A percentile compares a stretch with the other conserved stretches of the same genome.
Conservation (phyloP, 1,140 invertebrate genomes). For the Diploscapter pachys region DNA sequence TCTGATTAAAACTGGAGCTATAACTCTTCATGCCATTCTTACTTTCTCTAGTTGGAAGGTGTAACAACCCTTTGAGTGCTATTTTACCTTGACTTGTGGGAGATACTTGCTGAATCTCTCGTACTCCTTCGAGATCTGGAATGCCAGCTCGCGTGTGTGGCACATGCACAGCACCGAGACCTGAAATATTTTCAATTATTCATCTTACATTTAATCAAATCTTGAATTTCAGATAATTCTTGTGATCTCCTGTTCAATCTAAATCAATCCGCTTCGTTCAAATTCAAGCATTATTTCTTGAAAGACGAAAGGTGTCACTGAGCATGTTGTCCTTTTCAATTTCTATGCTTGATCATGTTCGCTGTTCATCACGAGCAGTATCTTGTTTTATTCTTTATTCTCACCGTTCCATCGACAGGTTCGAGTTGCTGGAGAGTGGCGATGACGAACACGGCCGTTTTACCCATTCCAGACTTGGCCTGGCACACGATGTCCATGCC, state of each 20-base stretch:
- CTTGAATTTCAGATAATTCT: neutral
- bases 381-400: too few relatives aligned
- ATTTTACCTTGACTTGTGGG: constrained; percentile 78
- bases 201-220: neutral
- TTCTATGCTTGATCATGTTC: too few relatives aligned
- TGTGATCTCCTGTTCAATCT: too few relatives aligned
- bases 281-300: too few relatives aligned
- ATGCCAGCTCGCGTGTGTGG: constrained; percentile 93
- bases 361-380: too few relatives aligned
- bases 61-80: neutral
- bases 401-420: constrained; percentile 77
- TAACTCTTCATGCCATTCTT: too few relatives aligned
- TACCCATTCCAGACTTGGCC: constrained; percentile 99
- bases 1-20: too few relatives aligned
- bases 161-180: constrained; percentile 96
- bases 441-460: constrained; percentile 97
- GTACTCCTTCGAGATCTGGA: constrained; percentile 98
- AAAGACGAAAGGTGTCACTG: too few relatives aligned
- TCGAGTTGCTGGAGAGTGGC: constrained; percentile 92
- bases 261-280: too few relatives aligned
- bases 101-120: constrained; percentile 98
- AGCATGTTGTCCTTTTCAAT: too few relatives aligned
- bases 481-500: constrained; percentile 99
- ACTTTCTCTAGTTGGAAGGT: too few relatives aligned
- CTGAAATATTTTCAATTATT: constrained; percentile 47